These are phyloP conservation scores for Mimumesa dahlbomi DNA, from an alignment of 2,888 invertebrate genomes.

Conservation along the genomic window DNA sequence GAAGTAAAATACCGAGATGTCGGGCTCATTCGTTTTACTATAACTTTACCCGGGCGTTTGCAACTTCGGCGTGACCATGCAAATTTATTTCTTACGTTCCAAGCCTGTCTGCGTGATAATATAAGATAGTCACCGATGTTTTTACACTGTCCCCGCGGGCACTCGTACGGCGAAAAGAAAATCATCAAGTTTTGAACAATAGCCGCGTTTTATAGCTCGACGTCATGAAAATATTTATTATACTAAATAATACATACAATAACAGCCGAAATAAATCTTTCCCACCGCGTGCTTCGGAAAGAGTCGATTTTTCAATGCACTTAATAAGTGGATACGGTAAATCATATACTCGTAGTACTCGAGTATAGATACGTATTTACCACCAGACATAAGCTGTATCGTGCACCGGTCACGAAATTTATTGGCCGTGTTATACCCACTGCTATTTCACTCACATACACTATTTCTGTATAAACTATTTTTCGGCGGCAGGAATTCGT, in stretches of 20 bases:
- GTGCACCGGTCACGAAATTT: conserved; percentile 33
- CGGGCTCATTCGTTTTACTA: conserved; percentile 46
- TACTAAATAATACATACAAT: too few species aligned
- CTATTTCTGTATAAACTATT: conserved; percentile 38
- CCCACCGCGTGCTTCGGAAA: too few species aligned
- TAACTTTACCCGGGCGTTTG: conserved; percentile 25
- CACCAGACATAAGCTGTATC: conserved; percentile 5
- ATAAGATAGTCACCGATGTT: too few species aligned
- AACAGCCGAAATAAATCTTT: too few species aligned
- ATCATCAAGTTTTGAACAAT: too few species aligned
- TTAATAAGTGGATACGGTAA: conserved; percentile 35
- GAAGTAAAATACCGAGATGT: conserved; percentile 50
- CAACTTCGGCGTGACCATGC: conserved; percentile 10
- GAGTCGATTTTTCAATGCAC: not conserved
- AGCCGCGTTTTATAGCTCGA: too few species aligned
- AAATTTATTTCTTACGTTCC: not conserved
- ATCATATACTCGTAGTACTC: conserved; percentile 7
- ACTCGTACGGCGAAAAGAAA: too few species aligned
- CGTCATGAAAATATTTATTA: too few species aligned
- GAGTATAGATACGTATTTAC: not conserved
- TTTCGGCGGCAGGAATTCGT: conserved; percentile 39
- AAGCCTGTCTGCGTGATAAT: not conserved
- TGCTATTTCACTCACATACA: conserved; percentile 19
- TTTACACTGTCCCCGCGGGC: too few species aligned
- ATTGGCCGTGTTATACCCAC: conserved; percentile 24